These are phyloP conservation scores for Formica exsecta DNA, from an alignment of 1,140 invertebrate species.

Conservation along the genomic window DNA sequence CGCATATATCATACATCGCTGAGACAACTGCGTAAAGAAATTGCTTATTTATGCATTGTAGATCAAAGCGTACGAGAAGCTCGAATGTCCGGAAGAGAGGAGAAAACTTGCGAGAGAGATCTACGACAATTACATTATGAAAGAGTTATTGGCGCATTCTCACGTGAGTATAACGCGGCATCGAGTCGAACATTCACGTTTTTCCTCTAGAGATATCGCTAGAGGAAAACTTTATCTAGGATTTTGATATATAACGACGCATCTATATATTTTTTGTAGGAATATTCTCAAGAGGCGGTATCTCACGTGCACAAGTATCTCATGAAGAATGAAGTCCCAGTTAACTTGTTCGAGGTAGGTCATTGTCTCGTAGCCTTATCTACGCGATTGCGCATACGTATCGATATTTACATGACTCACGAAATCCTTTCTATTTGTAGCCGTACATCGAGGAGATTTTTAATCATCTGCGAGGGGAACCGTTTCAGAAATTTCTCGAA, in stretches of 20 bases:
- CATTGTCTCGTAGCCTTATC: slow-evolving; percentile 56
- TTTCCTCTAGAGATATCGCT: background rate
- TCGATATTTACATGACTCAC: slow-evolving; percentile 43
- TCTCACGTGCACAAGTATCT: slow-evolving; percentile 99
- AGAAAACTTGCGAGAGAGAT: slow-evolving; percentile 97
- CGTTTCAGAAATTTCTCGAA: slow-evolving; percentile 99
- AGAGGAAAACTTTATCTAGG: background rate
- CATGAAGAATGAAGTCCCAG: slow-evolving; percentile 98
- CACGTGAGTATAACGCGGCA: slow-evolving; percentile 91
- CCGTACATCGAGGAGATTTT: slow-evolving; percentile 99
- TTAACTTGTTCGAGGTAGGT: slow-evolving; percentile 98
- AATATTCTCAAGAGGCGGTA: slow-evolving; percentile 98
- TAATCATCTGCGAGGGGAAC: slow-evolving; percentile 97
- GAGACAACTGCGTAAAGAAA: slow-evolving; percentile 54
- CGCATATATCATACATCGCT: slow-evolving; percentile 10
- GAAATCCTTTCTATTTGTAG: slow-evolving; percentile 87
- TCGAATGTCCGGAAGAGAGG: slow-evolving; percentile 98
- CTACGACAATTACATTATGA: slow-evolving; percentile 99
- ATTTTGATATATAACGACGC: background rate
- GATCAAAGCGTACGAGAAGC: slow-evolving; percentile 99
- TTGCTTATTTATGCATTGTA: slow-evolving; percentile 86
- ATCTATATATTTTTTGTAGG: slow-evolving; percentile 89
- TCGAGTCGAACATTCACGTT: too few relatives aligned
- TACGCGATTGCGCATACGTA: slow-evolving; percentile 14
- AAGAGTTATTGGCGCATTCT: slow-evolving; percentile 98